phyloP scores from a whole-genome alignment of 2,113 vertebrate species.

The Ammodytes marinus region DNA sequence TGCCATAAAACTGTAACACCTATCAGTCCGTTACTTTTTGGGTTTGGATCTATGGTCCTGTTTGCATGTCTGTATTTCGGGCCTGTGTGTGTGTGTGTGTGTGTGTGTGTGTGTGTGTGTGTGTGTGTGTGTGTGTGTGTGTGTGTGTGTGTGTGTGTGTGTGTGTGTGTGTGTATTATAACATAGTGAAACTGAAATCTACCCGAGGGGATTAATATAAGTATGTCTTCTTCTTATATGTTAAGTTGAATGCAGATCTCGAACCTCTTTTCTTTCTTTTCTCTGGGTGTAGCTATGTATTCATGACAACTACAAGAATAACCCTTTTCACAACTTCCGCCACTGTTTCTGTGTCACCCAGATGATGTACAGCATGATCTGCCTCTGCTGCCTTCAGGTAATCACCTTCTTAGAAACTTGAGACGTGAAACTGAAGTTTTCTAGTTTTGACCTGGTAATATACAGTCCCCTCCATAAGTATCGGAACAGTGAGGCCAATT shows the following conservation, averaged over 20 bases:
- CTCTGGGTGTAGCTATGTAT: conserved; percentile 87
- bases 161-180: too few species aligned
- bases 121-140: too few species aligned
- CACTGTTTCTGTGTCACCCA: conserved; percentile 97
- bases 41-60: background rate
- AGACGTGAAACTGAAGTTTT: background rate
- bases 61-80: too few species aligned
- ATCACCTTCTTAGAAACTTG: background rate
- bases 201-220: too few species aligned
- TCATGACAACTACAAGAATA: conserved; percentile 94
- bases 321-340: conserved; percentile 97
- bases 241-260: background rate
- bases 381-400: conserved; percentile 93
- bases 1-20: too few species aligned
- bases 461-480: too few species aligned
- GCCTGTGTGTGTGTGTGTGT: too few species aligned
- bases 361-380: conserved; percentile 99
- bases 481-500: too few species aligned
- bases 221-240: background rate
- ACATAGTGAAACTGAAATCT: too few species aligned
- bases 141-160: too few species aligned
- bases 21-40: background rate
- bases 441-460: background rate
- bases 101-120: too few species aligned
- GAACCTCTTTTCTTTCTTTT: background rate